A percentile compares a stretch with the other conserved stretches of the same genome.
Conservation (phyloP, 2,797 vertebrate species). For the Anguilla pacifica region DNA sequence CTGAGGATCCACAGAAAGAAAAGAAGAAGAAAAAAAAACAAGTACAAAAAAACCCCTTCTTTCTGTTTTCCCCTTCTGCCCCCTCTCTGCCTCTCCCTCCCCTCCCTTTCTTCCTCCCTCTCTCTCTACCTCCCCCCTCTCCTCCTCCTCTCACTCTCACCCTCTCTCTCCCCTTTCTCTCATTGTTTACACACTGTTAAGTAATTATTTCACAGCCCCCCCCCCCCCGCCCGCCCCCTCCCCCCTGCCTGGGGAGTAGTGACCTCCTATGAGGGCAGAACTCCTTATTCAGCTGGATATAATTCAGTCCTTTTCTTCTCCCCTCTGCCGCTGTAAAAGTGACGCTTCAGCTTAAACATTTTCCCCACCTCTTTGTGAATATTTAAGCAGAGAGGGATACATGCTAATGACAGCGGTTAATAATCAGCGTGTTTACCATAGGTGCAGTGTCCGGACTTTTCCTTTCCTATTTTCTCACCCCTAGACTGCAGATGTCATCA, state of each 20-base stretch:
- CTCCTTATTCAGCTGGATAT: conserved; percentile 77
- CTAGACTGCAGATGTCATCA: conserved; percentile 59
- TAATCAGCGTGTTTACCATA: conserved; percentile 75
- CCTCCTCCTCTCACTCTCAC: conserved; percentile 7
- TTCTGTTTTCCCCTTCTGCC: conserved; percentile 22
- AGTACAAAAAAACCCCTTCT: conserved; percentile 20
- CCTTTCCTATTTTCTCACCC: conserved; percentile 28
- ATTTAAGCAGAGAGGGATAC: conserved; percentile 64
- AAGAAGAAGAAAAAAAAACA: conserved; percentile 41
- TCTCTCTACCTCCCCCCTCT: background rate
- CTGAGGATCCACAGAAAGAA: conserved; percentile 70
- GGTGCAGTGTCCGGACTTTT: conserved; percentile 52
- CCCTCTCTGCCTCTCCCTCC: conserved; percentile 19
- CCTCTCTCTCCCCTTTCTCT: conserved; percentile 63
- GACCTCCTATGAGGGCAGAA: conserved; percentile 77
- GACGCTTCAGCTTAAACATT: conserved; percentile 72
- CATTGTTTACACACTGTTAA: conserved; percentile 82
- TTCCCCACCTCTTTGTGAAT: conserved; percentile 62
- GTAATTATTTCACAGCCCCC: conserved; percentile 81
- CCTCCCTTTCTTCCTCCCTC: background rate
- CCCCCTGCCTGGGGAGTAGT: conserved; percentile 72
- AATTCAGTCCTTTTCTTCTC: conserved; percentile 70
- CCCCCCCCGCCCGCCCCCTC: conserved; percentile 53
- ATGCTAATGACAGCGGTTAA: conserved; percentile 76
- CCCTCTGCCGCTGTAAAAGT: conserved; percentile 59